Evolutionary conservation across 2,113 vertebrate species (phyloP), one percentile per base, ranked within the genome.

Genomic region (Pygoscelis adeliae): DNA sequence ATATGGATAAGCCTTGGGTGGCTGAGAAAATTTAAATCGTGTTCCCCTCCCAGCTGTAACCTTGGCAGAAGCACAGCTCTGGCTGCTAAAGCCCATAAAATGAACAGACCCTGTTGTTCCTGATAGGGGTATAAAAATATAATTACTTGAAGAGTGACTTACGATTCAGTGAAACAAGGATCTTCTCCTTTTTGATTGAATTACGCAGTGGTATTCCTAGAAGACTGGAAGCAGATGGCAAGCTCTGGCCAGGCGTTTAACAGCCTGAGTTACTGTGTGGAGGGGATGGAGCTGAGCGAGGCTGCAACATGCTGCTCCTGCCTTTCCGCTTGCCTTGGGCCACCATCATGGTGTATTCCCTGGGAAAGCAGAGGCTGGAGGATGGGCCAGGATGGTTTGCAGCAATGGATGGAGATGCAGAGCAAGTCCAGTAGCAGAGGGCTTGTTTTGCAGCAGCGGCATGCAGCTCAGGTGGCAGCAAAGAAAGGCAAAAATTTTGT

Each of bases 151-250:
- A 59, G 70, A 95, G 93, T 92, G 96, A 96, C 95, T 97, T 98
- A 97, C 3, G 62, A 97, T 92, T 87, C 95, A 92, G 67, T 93
- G 96, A 89, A 97, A 96, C 86, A 92, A 82, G 91, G 70, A 93
- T 91, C 95, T 94, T 96, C 94, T 91, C 71, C 79, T 95, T 88
- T 97, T 87, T 96, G 90, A 97, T 96, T 97, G 96, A 97, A 97
- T 98, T 97, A 98, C 44, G 5, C 95, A 80, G 90, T 6, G 50
- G 90, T 96, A 96, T 97, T 96, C 97, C 93, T 95, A 85, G 83
- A 96, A 97, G 97, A 97, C 96, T 92, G 84, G 89, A 89, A 98
- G 97, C 98, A 98, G 97, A 98, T 98, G 98, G 97, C 14, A 46
- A 95, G 82, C 89, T 95, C 96, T 88, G 96, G 92, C 96, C 97